Evolutionary conservation across 2,797 vertebrate genomes (phyloP).

Genomic region (Melanotaenia pygmaea): DNA sequence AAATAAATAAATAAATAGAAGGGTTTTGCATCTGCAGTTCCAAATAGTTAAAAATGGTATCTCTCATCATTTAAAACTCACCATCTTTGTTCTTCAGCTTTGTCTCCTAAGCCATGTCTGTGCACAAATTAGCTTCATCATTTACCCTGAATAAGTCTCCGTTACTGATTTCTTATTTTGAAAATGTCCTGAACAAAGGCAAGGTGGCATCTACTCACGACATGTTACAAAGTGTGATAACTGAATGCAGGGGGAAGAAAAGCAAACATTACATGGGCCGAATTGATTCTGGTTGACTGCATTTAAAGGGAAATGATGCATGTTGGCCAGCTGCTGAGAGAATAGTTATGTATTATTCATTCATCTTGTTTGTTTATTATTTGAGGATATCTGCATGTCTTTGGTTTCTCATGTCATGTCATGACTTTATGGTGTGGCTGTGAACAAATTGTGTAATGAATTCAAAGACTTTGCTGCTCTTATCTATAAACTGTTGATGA

Average conservation of each 20-base stretch:
- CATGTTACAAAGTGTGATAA: slow-evolving; percentile 54
- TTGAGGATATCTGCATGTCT: background rate
- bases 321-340: slow-evolving; percentile 34
- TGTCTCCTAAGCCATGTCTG: slow-evolving; percentile 20
- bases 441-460: background rate
- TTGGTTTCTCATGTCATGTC: background rate
- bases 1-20: background rate
- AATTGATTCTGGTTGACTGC: slow-evolving; percentile 74
- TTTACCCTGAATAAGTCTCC: slow-evolving; percentile 1
- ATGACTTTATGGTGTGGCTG: background rate
- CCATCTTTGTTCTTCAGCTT: slow-evolving; percentile 57
- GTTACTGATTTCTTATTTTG: slow-evolving; percentile 34
- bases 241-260: slow-evolving; percentile 52
- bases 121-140: slow-evolving; percentile 18
- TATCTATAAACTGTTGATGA: background rate
- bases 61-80: slow-evolving; percentile 46
- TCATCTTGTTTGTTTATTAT: slow-evolving; percentile 2
- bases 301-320: slow-evolving; percentile 72
- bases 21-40: background rate
- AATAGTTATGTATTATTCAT: background rate
- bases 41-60: background rate
- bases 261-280: slow-evolving; percentile 72
- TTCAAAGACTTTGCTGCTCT: background rate
- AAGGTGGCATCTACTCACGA: slow-evolving; percentile 48
- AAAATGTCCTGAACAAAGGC: slow-evolving; percentile 23